A percentile compares a stretch with the other conserved stretches of the same genome.
These are phyloP conservation scores for Cygnus buccinator DNA, from an alignment of 2,113 vertebrate species.

Conservation along the genomic window DNA sequence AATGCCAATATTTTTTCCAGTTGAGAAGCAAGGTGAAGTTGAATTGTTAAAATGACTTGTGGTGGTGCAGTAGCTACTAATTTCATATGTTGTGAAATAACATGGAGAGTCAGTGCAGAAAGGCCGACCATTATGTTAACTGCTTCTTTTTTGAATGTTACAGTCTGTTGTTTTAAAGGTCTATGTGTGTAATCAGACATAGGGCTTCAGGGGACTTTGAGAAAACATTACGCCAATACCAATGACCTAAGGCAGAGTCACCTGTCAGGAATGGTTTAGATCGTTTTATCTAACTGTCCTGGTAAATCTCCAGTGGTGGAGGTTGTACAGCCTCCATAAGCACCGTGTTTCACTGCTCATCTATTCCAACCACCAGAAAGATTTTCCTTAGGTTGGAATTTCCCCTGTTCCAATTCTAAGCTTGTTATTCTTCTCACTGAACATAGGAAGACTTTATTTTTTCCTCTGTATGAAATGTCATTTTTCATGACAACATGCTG, in stretches of 20 bases:
- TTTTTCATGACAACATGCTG: not conserved
- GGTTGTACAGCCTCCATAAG: not conserved
- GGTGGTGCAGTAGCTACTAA: not conserved
- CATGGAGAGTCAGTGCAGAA: not conserved
- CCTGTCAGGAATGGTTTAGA: not conserved
- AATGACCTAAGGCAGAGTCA: not conserved
- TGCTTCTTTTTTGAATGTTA: not conserved
- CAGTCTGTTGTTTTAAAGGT: rapidly evolving
- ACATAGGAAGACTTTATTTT: not conserved
- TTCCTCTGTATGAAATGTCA: not conserved
- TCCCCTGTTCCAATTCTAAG: not conserved
- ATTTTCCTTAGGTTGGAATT: not conserved
- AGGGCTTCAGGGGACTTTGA: not conserved
- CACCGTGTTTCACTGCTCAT: not conserved
- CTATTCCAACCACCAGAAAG: not conserved
- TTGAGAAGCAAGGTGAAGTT: not conserved
- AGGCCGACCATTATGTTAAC: not conserved
- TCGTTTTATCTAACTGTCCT: not conserved
- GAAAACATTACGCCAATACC: not conserved
- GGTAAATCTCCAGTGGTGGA: not conserved
- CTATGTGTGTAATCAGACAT: not conserved
- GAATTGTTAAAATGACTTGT: not conserved
- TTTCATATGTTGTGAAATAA: not conserved
- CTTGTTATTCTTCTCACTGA: not conserved
- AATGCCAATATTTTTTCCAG: not conserved